Percentiles rank a stretch among this genome's conserved stretches.
Conservation (phyloP, 2,113 vertebrate genomes). For the Neolamprologus fasciatus region DNA sequence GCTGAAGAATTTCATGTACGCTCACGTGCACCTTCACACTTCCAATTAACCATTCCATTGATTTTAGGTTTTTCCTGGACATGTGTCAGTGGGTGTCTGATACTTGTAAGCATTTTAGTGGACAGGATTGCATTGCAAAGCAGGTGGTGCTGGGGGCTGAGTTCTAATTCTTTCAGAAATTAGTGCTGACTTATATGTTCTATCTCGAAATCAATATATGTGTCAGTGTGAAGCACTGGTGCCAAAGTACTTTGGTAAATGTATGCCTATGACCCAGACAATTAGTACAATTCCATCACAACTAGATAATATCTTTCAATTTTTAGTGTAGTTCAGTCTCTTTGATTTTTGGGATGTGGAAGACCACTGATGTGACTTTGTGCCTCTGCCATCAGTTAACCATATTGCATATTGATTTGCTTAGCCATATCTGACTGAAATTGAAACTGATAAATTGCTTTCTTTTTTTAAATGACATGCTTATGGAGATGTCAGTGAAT, state of each 20-base stretch:
- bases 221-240: not conserved
- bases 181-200: conserved; percentile 41
- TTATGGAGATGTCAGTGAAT: not conserved
- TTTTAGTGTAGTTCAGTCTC: not conserved
- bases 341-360: not conserved
- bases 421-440: not conserved
- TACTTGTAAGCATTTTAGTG: conserved; percentile 40
- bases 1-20: not conserved
- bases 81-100: conserved; percentile 32
- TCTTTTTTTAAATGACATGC: not conserved
- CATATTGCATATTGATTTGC: conserved; percentile 34
- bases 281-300: not conserved
- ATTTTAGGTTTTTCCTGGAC: conserved; percentile 30
- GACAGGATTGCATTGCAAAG: conserved; percentile 34
- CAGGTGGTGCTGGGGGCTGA: not conserved
- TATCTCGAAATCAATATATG: conserved; percentile 16
- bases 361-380: not conserved
- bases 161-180: conserved; percentile 9
- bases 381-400: conserved; percentile 28
- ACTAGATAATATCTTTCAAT: not conserved
- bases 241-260: not conserved
- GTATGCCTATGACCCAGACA: not conserved
- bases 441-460: conserved; percentile 5
- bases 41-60: conserved; percentile 56
- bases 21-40: not conserved